Evolutionary conservation across 2,113 vertebrate species (phyloP).

Genomic region (Dicrurus megarhynchus): DNA sequence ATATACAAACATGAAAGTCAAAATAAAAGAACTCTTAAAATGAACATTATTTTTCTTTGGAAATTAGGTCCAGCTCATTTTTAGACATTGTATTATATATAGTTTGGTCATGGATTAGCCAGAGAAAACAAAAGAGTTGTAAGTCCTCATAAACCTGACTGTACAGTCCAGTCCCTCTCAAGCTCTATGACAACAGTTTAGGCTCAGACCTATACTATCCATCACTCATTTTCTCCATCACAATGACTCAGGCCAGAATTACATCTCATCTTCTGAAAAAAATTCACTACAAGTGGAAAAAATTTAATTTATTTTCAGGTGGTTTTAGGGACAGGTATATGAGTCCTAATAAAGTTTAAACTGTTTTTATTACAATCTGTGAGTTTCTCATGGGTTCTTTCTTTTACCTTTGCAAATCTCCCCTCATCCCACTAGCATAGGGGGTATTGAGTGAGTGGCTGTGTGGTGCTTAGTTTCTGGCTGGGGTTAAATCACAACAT

Average conservation of each 20-base stretch:
- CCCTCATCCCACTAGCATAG: fast-evolving
- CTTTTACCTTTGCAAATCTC: background rate
- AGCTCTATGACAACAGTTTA: background rate
- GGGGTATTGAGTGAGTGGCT: fast-evolving
- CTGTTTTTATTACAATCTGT: fast-evolving
- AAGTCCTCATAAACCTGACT: background rate
- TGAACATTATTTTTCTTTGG: fast-evolving
- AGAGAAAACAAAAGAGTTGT: background rate
- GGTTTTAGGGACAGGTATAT: background rate
- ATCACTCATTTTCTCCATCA: background rate
- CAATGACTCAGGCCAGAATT: background rate
- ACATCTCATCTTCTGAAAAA: background rate
- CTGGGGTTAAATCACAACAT: background rate
- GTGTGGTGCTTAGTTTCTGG: background rate
- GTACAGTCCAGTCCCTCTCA: background rate
- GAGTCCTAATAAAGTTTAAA: background rate
- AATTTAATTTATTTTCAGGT: background rate
- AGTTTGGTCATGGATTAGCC: background rate
- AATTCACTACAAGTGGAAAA: fast-evolving
- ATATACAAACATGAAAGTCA: background rate
- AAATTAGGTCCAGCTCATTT: background rate
- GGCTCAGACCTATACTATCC: background rate
- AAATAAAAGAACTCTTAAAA: background rate
- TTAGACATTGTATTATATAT: background rate
- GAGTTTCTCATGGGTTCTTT: background rate